Conservation (phyloP, 1,140 invertebrate species). For the Drosophila setifemur region DNA sequence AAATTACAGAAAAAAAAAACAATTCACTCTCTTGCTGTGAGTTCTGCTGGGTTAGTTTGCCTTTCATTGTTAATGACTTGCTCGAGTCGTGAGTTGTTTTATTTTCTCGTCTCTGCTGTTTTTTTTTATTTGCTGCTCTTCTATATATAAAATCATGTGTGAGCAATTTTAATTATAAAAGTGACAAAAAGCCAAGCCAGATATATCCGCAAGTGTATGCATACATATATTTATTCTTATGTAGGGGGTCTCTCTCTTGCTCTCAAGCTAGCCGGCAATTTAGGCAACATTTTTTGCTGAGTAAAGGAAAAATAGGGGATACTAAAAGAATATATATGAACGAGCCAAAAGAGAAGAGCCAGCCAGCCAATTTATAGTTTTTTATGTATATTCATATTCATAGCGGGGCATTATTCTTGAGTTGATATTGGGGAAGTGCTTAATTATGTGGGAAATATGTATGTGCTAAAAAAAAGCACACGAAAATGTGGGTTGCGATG, state of each 20-base stretch:
- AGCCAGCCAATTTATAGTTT: slow-evolving; percentile 61
- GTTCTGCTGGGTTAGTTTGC: slow-evolving; percentile 27
- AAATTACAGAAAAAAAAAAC: slow-evolving; percentile 13
- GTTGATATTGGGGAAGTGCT: slow-evolving; percentile 19
- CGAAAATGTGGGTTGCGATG: slow-evolving; percentile 10
- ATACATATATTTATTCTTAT: slow-evolving; percentile 23
- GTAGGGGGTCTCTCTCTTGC: slow-evolving; percentile 14
- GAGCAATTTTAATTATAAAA: slow-evolving; percentile 75
- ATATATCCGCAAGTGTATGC: background rate
- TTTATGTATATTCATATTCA: slow-evolving; percentile 14
- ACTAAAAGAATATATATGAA: slow-evolving; percentile 4
- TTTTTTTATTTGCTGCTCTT: slow-evolving; percentile 21
- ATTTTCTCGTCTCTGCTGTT: slow-evolving; percentile 1
- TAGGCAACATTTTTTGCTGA: slow-evolving; percentile 43
- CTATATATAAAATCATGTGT: slow-evolving; percentile 50
- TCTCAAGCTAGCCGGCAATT: slow-evolving; percentile 40
- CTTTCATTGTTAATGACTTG: slow-evolving; percentile 48
- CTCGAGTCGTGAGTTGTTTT: slow-evolving; percentile 39
- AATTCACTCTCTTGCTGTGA: slow-evolving; percentile 19
- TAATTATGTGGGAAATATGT: slow-evolving; percentile 27
- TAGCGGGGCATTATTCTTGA: slow-evolving; percentile 26
- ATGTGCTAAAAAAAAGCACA: background rate
- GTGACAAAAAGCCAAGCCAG: slow-evolving; percentile 55
- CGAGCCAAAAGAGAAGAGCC: slow-evolving; percentile 6
- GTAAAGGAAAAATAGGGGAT: slow-evolving; percentile 6